These are phyloP conservation scores for Cydia fagiglandana DNA, from an alignment of 1,140 invertebrate genomes.

Conservation along the genomic window DNA sequence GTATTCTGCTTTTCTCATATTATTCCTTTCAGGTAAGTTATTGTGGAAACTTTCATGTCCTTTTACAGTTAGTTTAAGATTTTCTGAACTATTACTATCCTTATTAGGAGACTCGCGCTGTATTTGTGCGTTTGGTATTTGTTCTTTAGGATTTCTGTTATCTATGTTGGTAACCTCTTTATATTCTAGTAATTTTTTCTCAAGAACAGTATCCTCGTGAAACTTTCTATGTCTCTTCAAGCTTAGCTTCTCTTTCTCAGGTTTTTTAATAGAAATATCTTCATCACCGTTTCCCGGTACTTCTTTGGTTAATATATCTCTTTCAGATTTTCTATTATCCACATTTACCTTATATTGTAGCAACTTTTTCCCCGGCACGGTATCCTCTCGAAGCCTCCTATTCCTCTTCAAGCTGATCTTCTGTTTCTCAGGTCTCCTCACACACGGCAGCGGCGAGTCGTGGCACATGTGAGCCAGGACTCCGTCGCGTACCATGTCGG, in stretches of 20 bases:
- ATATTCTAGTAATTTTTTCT: too few relatives aligned
- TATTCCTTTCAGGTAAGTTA: neutral
- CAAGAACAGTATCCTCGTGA: too few relatives aligned
- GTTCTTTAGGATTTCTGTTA: too few relatives aligned
- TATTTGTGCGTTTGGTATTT: too few relatives aligned
- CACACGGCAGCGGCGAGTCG: conserved; percentile 87
- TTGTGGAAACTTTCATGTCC: neutral
- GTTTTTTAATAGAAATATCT: neutral
- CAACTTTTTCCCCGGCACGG: neutral
- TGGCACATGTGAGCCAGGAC: conserved; percentile 92
- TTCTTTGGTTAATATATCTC: neutral
- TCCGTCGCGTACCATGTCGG: conserved; percentile 88
- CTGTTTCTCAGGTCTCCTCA: conserved; percentile 55
- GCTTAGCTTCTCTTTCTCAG: too few relatives aligned
- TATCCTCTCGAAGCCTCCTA: conserved; percentile 49
- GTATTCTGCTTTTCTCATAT: neutral
- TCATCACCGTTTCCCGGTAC: neutral
- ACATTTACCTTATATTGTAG: neutral
- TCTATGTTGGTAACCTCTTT: too few relatives aligned
- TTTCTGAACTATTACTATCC: neutral
- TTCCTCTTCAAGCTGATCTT: conserved; percentile 43
- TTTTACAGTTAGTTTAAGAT: neutral
- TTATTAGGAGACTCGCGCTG: neutral
- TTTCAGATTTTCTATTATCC: neutral
- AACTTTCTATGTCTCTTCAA: too few relatives aligned